A percentile compares a stretch with the other conserved stretches of the same genome.
Evolutionary conservation across 2,113 vertebrate species (phyloP).

Genomic region (Psilopogon haemacephalus): DNA sequence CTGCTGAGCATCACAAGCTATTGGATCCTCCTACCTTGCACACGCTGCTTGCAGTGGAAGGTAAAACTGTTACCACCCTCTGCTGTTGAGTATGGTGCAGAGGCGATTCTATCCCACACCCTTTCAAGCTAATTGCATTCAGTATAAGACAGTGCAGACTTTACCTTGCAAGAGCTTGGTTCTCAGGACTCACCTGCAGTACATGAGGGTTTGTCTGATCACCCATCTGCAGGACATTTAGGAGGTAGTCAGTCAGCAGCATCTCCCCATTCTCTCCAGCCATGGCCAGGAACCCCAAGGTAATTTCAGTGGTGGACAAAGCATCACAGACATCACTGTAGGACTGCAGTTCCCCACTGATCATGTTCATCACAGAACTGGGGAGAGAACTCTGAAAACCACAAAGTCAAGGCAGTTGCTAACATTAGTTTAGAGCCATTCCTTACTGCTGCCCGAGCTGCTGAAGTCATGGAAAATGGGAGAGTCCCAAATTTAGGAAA

Average conservation of each 20-base stretch:
- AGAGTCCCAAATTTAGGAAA: not conserved
- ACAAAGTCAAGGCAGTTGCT: not conserved
- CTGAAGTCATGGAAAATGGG: not conserved
- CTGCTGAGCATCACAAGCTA: not conserved
- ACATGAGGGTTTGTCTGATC: constrained; percentile 81
- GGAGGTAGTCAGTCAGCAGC: constrained; percentile 81
- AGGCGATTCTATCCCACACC: not conserved
- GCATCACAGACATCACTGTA: constrained; percentile 93
- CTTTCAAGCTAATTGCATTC: not conserved
- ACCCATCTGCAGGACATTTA: constrained; percentile 85
- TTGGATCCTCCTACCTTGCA: not conserved
- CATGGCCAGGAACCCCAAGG: constrained; percentile 88
- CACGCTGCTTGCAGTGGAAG: not conserved
- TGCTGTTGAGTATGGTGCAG: not conserved
- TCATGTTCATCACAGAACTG: constrained; percentile 63
- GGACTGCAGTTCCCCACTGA: constrained; percentile 85
- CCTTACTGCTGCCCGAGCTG: not conserved
- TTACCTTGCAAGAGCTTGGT: not conserved
- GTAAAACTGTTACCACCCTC: not conserved
- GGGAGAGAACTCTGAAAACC: constrained; percentile 80
- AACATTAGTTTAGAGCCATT: not conserved
- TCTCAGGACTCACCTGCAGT: constrained; percentile 79
- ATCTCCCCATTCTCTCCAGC: constrained; percentile 80
- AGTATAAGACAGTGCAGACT: not conserved
- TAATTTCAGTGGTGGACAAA: constrained; percentile 82